Base-by-base conservation (phyloP, 2,888 invertebrate genomes). In the Xestobium rufovillosum region DNA sequence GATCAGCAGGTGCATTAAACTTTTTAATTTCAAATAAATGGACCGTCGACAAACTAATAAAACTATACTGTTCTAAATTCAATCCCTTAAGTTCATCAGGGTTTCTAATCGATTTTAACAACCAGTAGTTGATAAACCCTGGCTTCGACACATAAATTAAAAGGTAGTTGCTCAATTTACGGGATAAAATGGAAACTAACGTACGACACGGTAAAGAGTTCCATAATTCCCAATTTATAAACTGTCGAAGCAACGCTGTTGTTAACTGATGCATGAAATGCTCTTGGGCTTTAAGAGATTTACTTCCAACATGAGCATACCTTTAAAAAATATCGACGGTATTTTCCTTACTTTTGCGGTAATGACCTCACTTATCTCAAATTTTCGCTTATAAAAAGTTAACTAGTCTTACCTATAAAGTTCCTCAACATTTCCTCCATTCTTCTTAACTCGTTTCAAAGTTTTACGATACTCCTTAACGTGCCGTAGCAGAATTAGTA, bases 201-300 rank as follows among this genome's bases (percentile, higher is more conserved):
- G 78, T 57, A 56, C 76, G 75, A 1, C 77, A 78, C 30, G 79
- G 78, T 8, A 79, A 69, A 0, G 80, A 80, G 45, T 76, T 79
- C 68, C 76, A 76, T 3, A 80, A 52, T 51, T 80, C 80, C 74
- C 78, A 79, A 1, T 77, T 76, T 1, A 80, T 64, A 16, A 80
- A 69, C 50, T 80, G 78, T 48, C 74, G 72, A 8, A 80, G 56
- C 8, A 79, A 57, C 41, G 55, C 60, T 6, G 72, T 65, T n/a
- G 78, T 68, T 14, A 78, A 57, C 39, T 75, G 68, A 48, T 75
- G 70, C 2, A 76, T 65, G 42, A 73, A 77, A 47, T 78, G 75
- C 31, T 78, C 75, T 4, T 73, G 66, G 0, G 73, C 62, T 30
- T 66, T 57, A 1, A 59, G 48, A 23, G 52, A 57, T 35, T 65